Base-by-base conservation (phyloP, 2,113 vertebrate species). In the Arothron firmamentum region DNA sequence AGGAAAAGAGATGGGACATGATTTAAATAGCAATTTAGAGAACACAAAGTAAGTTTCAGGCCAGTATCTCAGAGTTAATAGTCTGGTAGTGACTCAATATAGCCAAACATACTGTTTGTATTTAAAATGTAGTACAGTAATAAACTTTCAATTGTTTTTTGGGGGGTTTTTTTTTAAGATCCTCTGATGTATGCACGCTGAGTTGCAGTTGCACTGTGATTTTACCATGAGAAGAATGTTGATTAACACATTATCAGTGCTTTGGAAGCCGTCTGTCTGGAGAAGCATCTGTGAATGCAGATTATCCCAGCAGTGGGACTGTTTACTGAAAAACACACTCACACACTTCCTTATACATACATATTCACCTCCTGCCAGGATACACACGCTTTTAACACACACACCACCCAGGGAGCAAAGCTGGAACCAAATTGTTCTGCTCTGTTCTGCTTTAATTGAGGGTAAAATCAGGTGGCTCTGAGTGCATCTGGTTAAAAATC, bases 401-500 rank as follows among this genome's bases (percentile, higher is more conserved):
- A 31, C 38, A 15, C 62, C 62, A 65, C 76, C 50, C 34, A 65
- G 71, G 67, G 55, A 72, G 70, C 1, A 1, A 28, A 52, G 54
- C 31, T 6, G 48, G 52, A 72, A 74, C 66, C 56, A 76, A 73
- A 66, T 73, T 59, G 67, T 52, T 66, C 41, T 23, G 4, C 57
- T 72, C 42, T 12, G 63, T 74, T 82, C 76, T 72, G 59, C 65
- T 83, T 76, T 84, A 88, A 88, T 84, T 84, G 77, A 80, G 65
- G 72, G 73, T 84, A 78, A 87, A 87, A 86, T 84, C 73, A 54
- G 62, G 78, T 77, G 59, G 67, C 63, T 56, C 68, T 12, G 58
- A 68, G 66, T 65, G 54, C 6, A 63, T 50, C 50, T 81, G 76
- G 58, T 80, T 73, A 72, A 72, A 88, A 81, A 74, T 51, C 49